Percentiles rank a stretch among this genome's conserved stretches.
These are phyloP conservation scores for Poecile montanus DNA, from an alignment of 2,797 vertebrate species.

Conservation along the genomic window DNA sequence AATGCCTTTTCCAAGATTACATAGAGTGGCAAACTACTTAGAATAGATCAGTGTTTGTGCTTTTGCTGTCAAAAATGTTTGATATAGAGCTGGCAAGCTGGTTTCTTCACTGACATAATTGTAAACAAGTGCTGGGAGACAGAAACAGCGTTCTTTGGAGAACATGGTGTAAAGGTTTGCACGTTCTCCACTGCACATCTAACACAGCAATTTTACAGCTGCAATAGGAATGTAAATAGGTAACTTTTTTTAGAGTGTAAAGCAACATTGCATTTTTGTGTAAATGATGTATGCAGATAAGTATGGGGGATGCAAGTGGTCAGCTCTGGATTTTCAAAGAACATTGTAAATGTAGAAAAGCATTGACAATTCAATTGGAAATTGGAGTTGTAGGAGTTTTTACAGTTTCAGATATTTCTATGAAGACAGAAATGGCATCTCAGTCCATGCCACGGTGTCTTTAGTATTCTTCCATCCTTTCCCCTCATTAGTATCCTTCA, in stretches of 20 bases:
- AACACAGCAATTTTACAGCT: not conserved
- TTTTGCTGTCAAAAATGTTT: constrained; percentile 69
- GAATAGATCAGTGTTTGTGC: constrained; percentile 63
- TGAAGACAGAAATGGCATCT: not conserved
- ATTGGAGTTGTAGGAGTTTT: not conserved
- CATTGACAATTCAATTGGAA: not conserved
- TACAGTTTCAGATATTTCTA: not conserved
- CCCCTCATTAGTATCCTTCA: not conserved
- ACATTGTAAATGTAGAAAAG: not conserved
- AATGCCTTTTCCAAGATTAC: constrained; percentile 70
- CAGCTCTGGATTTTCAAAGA: not conserved
- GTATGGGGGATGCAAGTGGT: accelerated
- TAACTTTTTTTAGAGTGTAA: not conserved
- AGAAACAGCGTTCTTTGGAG: constrained; percentile 21
- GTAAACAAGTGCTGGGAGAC: constrained; percentile 54
- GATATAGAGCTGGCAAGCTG: constrained; percentile 55
- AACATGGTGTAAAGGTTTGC: constrained; percentile 19
- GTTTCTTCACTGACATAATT: constrained; percentile 60
- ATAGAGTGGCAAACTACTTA: constrained; percentile 57
- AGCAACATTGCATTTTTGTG: not conserved
- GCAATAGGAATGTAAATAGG: not conserved
- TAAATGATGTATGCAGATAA: not conserved
- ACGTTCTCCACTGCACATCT: not conserved
- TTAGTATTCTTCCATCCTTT: not conserved
- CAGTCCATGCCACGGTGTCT: not conserved